A percentile compares a stretch with the other conserved stretches of the same genome.
Conservation (phyloP, 2,888 invertebrate species). For the Crematogaster levior region DNA sequence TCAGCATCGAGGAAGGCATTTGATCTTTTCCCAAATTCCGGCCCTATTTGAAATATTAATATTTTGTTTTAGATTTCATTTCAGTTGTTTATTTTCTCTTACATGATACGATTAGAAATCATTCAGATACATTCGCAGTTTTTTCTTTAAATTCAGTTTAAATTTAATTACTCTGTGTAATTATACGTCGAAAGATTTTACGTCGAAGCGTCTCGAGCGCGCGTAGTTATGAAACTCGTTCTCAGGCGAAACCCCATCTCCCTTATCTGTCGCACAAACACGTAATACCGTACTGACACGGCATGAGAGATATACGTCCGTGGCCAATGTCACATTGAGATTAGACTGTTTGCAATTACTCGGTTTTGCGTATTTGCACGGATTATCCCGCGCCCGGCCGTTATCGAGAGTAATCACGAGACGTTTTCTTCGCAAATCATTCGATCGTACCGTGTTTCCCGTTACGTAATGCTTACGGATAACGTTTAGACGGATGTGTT, state of each 20-base stretch:
- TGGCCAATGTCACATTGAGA: conserved; percentile 77
- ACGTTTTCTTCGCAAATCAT: conserved; percentile 61
- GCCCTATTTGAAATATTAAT: neutral
- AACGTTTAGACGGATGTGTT: neutral
- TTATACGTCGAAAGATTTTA: neutral
- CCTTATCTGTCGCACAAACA: conserved; percentile 72
- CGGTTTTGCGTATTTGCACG: conserved; percentile 78
- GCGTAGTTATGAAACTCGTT: conserved; percentile 55
- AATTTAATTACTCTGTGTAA: conserved; percentile 8
- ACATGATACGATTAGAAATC: neutral
- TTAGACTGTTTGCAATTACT: conserved; percentile 78
- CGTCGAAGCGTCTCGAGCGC: conserved; percentile 1
- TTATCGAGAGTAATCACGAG: conserved; percentile 65
- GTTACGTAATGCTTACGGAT: conserved; percentile 20
- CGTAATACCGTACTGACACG: conserved; percentile 52
- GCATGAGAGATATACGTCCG: conserved; percentile 61
- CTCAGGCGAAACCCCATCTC: conserved; percentile 47
- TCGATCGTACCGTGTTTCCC: conserved; percentile 37
- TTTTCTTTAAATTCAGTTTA: neutral
- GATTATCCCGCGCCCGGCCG: conserved; percentile 72
- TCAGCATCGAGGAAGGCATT: neutral
- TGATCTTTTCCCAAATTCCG: too few relatives aligned
- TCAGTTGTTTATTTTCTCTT: neutral
- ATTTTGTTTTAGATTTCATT: neutral
- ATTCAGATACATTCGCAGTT: neutral